Conservation (phyloP, 2,113 vertebrate species). For the Ameiurus melas region DNA sequence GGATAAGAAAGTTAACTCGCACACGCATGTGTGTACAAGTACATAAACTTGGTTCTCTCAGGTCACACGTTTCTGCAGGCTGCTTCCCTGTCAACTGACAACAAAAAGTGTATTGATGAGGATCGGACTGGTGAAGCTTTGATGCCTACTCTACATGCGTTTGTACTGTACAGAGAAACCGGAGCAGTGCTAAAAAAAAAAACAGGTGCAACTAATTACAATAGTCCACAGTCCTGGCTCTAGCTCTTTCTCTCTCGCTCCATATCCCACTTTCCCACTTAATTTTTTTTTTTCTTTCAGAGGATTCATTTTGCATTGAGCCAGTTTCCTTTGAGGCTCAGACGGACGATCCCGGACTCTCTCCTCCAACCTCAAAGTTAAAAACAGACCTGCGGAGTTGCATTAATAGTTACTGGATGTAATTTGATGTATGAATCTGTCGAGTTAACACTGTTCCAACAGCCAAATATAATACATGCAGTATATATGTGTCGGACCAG, state of each 20-base stretch:
- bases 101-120: conserved; percentile 78
- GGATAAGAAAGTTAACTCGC: conserved; percentile 3
- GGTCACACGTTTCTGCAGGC: conserved; percentile 70
- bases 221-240: conserved; percentile 65
- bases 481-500: conserved; percentile 2
- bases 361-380: conserved; percentile 4
- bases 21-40: conserved; percentile 48
- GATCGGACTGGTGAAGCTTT: conserved; percentile 67
- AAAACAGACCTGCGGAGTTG: conserved; percentile 21
- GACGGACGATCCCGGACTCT: conserved; percentile 8
- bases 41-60: conserved; percentile 61
- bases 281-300: conserved; percentile 63
- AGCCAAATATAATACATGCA: conserved; percentile 18
- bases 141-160: conserved; percentile 77
- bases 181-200: conserved; percentile 75
- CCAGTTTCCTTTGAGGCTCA: conserved; percentile 18
- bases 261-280: conserved; percentile 50
- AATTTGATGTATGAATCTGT: conserved; percentile 52
- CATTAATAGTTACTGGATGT: conserved; percentile 3
- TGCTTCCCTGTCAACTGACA: conserved; percentile 71
- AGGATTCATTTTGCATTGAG: conserved; percentile 52
- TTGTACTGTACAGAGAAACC: conserved; percentile 76
- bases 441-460: conserved; percentile 48
- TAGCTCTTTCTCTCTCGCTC: conserved; percentile 45
- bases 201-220: conserved; percentile 81